Conservation (phyloP, 1,140 invertebrate genomes). For the Bombus superbus region DNA sequence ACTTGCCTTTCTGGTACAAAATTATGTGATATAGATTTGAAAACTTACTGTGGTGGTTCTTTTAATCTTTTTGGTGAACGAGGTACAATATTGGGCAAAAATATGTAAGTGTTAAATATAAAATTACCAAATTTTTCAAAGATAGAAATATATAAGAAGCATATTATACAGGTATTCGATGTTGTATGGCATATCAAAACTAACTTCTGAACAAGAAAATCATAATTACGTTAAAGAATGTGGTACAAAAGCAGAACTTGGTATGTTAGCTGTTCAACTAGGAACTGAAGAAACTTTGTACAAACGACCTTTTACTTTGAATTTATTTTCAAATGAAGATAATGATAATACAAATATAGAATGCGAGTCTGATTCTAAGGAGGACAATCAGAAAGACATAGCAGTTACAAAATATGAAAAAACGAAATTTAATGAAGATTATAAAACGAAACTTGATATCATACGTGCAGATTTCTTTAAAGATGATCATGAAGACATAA, state of each 20-base stretch:
- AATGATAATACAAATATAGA: conserved; percentile 37
- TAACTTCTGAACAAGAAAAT: conserved; percentile 28
- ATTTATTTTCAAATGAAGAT: conserved; percentile 66
- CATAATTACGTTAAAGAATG: conserved; percentile 59
- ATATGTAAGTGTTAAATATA: conserved; percentile 70
- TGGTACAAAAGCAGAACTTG: conserved; percentile 71
- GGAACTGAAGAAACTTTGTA: conserved; percentile 70
- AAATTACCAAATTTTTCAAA: background rate
- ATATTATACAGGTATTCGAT: conserved; percentile 66
- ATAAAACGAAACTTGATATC: conserved; percentile 68
- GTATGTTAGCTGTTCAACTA: conserved; percentile 72
- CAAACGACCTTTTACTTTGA: conserved; percentile 69
- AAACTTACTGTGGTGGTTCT: conserved; percentile 61
- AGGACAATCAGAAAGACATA: conserved; percentile 20
- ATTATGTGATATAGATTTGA: conserved; percentile 55
- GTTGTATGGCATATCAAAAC: conserved; percentile 49
- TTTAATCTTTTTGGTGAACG: conserved; percentile 70
- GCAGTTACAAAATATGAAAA: conserved; percentile 28
- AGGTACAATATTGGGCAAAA: conserved; percentile 72
- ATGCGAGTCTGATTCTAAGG: conserved; percentile 23
- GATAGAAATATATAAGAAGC: background rate
- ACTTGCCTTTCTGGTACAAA: conserved; percentile 52
- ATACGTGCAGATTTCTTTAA: conserved; percentile 67
- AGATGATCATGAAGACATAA: conserved; percentile 52
- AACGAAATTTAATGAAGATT: conserved; percentile 62